Evolutionary conservation across 1,140 invertebrate genomes (phyloP).

Genomic region (Laupala kohalensis): DNA sequence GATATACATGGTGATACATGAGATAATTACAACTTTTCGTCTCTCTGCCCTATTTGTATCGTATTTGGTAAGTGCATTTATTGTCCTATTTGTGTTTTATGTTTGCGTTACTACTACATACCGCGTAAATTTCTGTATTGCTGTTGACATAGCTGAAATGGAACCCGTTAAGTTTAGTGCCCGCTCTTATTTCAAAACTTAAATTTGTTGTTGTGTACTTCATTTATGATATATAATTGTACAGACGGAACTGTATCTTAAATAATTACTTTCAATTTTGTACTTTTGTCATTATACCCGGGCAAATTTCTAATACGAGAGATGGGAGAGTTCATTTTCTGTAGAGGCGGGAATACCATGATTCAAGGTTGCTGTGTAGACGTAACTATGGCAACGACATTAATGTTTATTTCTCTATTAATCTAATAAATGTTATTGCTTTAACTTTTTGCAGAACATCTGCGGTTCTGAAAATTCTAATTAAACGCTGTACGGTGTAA

Average conservation of each 20-base stretch:
- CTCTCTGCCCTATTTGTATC: not conserved
- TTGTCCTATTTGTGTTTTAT: not conserved
- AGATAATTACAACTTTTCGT: not conserved
- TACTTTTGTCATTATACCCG: not conserved
- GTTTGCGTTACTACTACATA: not conserved
- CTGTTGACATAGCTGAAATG: constrained; percentile 2
- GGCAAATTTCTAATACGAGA: not conserved
- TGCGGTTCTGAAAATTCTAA: no score
- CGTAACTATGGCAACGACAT: constrained; percentile 12
- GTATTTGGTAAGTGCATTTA: not conserved
- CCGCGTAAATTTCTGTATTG: not conserved
- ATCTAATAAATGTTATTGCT: no score
- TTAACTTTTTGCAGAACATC: no score
- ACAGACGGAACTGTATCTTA: no score
- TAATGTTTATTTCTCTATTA: not conserved
- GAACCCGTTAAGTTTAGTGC: not conserved
- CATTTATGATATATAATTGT: no score
- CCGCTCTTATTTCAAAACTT: constrained; percentile 7
- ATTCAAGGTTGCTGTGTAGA: constrained; percentile 6
- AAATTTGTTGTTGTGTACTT: no score
- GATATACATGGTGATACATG: constrained; percentile 5
- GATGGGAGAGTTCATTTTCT: constrained; percentile 10
- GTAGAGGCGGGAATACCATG: constrained; percentile 8
- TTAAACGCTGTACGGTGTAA: no score
- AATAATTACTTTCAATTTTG: no score